A percentile compares a stretch with the other conserved stretches of the same genome.
phyloP scores from a whole-genome alignment of 2,888 invertebrate genomes.

The Alviniconcha strummeri region DNA sequence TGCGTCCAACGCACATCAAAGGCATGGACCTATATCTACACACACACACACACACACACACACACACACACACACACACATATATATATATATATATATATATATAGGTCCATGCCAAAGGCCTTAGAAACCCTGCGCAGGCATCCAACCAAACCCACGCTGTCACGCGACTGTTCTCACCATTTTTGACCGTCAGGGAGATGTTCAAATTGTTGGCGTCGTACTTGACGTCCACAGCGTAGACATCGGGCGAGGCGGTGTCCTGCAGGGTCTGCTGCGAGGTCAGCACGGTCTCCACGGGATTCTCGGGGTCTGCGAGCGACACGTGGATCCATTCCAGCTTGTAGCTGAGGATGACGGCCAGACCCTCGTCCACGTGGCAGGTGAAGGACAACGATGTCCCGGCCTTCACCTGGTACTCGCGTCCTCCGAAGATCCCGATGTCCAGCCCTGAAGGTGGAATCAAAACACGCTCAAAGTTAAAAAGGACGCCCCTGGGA shows the following conservation, averaged over 20 bases:
- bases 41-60: neutral
- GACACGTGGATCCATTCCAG: constrained; percentile 3
- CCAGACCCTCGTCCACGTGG: constrained; percentile 9
- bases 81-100: neutral
- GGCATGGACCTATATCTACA: too few species aligned
- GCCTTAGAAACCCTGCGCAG: neutral
- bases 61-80: too few species aligned
- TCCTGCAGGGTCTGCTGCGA: neutral
- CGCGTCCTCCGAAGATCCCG: neutral
- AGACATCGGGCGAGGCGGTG: neutral
- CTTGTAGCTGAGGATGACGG: neutral
- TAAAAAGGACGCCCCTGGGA: too few species aligned
- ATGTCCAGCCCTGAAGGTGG: neutral
- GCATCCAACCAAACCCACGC: neutral
- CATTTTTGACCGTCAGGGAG: neutral
- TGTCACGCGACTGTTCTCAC: neutral
- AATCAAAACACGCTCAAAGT: neutral
- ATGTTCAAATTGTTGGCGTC: neutral
- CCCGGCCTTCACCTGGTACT: neutral
- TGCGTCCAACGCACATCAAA: too few species aligned
- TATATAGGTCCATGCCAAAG: neutral
- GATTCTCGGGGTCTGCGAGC: too few species aligned
- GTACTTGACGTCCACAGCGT: neutral
- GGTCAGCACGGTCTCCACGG: neutral
- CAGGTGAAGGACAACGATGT: neutral